Conservation (phyloP, 1,140 invertebrate species). For the Caerostris darwini region DNA sequence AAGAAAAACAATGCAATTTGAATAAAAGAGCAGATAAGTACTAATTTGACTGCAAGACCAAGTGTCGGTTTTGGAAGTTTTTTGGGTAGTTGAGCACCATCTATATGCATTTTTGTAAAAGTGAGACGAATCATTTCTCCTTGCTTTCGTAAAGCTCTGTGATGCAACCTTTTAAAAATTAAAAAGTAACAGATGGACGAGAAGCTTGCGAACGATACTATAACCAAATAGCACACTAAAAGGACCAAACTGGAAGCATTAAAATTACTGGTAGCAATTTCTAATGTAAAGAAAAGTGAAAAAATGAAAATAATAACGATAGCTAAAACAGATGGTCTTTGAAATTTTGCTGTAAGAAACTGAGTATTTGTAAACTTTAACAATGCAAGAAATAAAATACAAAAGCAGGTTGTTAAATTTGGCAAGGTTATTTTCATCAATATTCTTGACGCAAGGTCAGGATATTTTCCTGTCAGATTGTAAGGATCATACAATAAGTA, state of each 20-base stretch:
- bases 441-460: slow-evolving; percentile 90
- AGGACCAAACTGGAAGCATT: slow-evolving; percentile 79
- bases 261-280: slow-evolving; percentile 85
- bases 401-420: slow-evolving; percentile 91
- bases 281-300: slow-evolving; percentile 88
- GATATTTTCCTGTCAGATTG: slow-evolving; percentile 89
- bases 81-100: slow-evolving; percentile 79
- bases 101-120: slow-evolving; percentile 81
- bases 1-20: slow-evolving; percentile 90
- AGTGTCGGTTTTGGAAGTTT: slow-evolving; percentile 83
- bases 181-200: slow-evolving; percentile 92
- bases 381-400: slow-evolving; percentile 91
- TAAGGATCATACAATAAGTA: slow-evolving; percentile 95
- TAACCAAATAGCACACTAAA: slow-evolving; percentile 83
- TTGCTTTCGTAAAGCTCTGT: slow-evolving; percentile 82
- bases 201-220: slow-evolving; percentile 88
- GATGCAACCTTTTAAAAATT: slow-evolving; percentile 86
- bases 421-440: slow-evolving; percentile 91
- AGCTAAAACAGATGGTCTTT: slow-evolving; percentile 88
- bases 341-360: slow-evolving; percentile 81
- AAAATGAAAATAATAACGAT: slow-evolving; percentile 89
- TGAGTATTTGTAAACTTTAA: slow-evolving; percentile 86
- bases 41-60: slow-evolving; percentile 91
- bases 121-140: slow-evolving; percentile 81
- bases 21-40: slow-evolving; percentile 90